A percentile compares a stretch with the other conserved stretches of the same genome.
phyloP scores from a whole-genome alignment of 2,888 invertebrate genomes.

The Belgica antarctica region DNA sequence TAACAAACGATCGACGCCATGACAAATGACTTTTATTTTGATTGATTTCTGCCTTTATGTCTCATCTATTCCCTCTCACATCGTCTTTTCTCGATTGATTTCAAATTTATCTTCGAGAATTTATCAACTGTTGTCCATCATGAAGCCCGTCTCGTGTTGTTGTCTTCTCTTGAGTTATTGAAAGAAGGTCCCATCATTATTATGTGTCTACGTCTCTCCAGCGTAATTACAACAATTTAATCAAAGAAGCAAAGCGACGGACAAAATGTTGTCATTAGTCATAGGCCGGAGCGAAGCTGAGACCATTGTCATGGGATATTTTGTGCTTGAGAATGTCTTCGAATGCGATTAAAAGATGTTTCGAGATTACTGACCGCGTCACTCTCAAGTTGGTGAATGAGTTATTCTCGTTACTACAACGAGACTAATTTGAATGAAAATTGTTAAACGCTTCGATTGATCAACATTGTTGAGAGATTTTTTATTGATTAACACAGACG shows the following conservation, averaged over 20 bases:
- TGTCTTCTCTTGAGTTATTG: slow-evolving; percentile 28
- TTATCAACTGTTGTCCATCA: slow-evolving; percentile 38
- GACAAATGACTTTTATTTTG: slow-evolving; percentile 44
- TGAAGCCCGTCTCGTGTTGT: too few species aligned
- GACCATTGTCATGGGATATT: slow-evolving; percentile 32
- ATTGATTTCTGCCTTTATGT: slow-evolving; percentile 39
- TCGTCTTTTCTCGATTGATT: slow-evolving; percentile 31
- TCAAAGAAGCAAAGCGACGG: slow-evolving; percentile 28
- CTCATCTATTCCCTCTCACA: not conserved
- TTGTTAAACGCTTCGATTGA: not conserved
- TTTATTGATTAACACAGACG: slow-evolving; percentile 21
- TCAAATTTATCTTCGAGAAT: slow-evolving; percentile 28
- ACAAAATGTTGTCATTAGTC: slow-evolving; percentile 41
- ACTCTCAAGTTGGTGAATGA: slow-evolving; percentile 17
- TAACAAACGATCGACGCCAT: slow-evolving; percentile 16
- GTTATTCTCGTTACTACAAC: slow-evolving; percentile 21
- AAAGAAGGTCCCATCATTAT: slow-evolving; percentile 31
- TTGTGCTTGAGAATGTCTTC: not conserved
- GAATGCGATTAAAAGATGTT: slow-evolving; percentile 39
- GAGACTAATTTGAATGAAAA: slow-evolving; percentile 32
- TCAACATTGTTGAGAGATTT: not conserved
- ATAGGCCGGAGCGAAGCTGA: slow-evolving; percentile 21
- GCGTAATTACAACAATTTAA: slow-evolving; percentile 39
- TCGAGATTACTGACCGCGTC: slow-evolving; percentile 28
- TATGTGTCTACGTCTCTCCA: not conserved